phyloP scores from a whole-genome alignment of 1,140 invertebrate genomes.

The Copidosoma floridanum region DNA sequence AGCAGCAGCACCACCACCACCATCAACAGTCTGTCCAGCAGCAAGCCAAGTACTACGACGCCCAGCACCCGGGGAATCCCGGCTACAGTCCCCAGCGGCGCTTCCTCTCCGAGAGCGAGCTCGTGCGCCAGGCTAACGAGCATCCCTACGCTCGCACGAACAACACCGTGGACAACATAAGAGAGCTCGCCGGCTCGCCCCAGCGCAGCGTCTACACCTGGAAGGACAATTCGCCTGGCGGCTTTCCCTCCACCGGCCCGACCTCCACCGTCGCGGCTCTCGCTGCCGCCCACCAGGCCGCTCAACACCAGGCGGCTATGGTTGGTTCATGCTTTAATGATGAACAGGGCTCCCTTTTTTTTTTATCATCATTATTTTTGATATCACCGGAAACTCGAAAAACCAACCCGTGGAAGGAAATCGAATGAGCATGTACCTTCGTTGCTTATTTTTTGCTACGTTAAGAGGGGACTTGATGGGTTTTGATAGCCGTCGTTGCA shows the following conservation, averaged over 20 bases:
- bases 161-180: conserved; percentile 62
- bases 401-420: too few species aligned
- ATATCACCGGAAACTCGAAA: not conserved
- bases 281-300: conserved; percentile 39
- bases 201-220: conserved; percentile 81
- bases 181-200: conserved; percentile 80
- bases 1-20: conserved; percentile 30
- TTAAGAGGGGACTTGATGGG: not conserved
- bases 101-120: conserved; percentile 81
- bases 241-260: conserved; percentile 45
- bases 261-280: conserved; percentile 42
- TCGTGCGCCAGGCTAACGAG: conserved; percentile 67
- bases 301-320: conserved; percentile 18
- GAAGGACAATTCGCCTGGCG: conserved; percentile 71
- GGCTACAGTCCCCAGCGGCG: conserved; percentile 73
- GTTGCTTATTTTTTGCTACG: too few species aligned
- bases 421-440: too few species aligned
- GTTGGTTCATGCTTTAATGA: too few species aligned
- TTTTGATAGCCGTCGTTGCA: not conserved
- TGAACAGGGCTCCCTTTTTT: too few species aligned
- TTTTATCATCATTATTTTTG: too few species aligned
- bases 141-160: conserved; percentile 57
- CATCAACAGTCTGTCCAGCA: not conserved
- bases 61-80: conserved; percentile 40
- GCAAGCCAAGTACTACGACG: conserved; percentile 51